Conservation (phyloP, 1,140 invertebrate genomes). For the Megalopta genalis region DNA sequence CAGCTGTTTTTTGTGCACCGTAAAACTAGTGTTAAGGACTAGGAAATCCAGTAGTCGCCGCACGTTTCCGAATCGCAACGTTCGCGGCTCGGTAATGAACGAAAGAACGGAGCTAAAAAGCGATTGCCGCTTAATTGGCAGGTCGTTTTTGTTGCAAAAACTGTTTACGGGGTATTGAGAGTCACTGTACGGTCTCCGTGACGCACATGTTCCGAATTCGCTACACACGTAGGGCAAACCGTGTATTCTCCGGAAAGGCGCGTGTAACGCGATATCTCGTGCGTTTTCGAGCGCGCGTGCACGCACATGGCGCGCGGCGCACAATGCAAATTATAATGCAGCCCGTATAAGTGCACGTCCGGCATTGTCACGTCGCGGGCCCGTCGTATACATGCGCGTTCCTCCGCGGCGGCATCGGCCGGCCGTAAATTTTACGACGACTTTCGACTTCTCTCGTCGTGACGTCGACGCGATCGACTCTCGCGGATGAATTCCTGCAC, state of each 20-base stretch:
- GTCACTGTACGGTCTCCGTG: background rate
- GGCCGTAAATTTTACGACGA: slow-evolving; percentile 12
- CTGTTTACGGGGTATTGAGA: background rate
- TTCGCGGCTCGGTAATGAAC: too few relatives aligned
- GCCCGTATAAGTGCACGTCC: slow-evolving; percentile 22
- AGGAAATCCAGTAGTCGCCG: too few relatives aligned
- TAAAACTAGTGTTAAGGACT: too few relatives aligned
- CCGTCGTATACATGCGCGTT: background rate
- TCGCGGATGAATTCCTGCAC: too few relatives aligned
- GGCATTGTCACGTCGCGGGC: slow-evolving; percentile 27
- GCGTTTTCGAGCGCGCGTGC: slow-evolving; percentile 41
- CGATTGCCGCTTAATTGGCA: too few relatives aligned
- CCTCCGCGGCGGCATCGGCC: background rate
- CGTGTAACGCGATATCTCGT: slow-evolving; percentile 53
- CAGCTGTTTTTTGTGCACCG: too few relatives aligned
- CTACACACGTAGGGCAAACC: background rate
- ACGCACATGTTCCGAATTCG: slow-evolving; percentile 19
- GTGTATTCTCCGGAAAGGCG: slow-evolving; percentile 10
- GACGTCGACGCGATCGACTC: slow-evolving; percentile 1
- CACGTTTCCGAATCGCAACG: too few relatives aligned
- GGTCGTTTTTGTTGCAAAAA: too few relatives aligned
- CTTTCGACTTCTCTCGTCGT: slow-evolving; percentile 9
- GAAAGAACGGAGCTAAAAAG: too few relatives aligned
- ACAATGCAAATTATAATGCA: slow-evolving; percentile 41
- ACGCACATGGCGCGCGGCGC: slow-evolving; percentile 9